Percentiles rank a stretch among this genome's conserved stretches.
These are phyloP conservation scores for Dryobotodes eremita DNA, from an alignment of 2,888 invertebrate genomes.

Conservation along the genomic window DNA sequence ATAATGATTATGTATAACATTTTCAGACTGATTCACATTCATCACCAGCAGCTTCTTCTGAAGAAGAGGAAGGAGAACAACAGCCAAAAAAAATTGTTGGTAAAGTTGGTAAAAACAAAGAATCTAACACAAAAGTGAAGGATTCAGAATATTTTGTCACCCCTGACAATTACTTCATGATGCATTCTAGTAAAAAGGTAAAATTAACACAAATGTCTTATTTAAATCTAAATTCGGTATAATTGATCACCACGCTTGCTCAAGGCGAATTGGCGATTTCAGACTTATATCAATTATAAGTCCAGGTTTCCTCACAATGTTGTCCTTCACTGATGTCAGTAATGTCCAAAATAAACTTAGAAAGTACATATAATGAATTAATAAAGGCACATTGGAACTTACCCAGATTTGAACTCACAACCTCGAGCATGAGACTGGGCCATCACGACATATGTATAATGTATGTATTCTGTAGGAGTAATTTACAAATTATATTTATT, in stretches of 20 bases:
- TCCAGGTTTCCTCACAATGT: too few species aligned
- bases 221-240: neutral
- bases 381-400: too few species aligned
- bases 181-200: conserved; percentile 91
- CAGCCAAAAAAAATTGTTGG: conserved; percentile 73
- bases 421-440: neutral
- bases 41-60: conserved; percentile 69
- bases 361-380: too few species aligned
- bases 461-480: neutral
- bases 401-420: too few species aligned
- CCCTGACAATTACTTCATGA: conserved; percentile 93
- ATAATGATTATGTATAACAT: neutral
- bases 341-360: too few species aligned
- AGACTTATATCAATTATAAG: too few species aligned
- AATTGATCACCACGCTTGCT: too few species aligned
- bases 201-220: conserved; percentile 2
- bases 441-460: neutral
- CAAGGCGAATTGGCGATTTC: too few species aligned
- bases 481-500: neutral
- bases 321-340: too few species aligned
- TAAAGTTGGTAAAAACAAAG: conserved; percentile 71
- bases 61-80: conserved; percentile 67
- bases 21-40: conserved; percentile 70
- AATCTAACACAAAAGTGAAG: conserved; percentile 74
- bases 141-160: conserved; percentile 91